phyloP scores from a whole-genome alignment of 2,797 vertebrate genomes.

The Ptychobarbus kaznakovi region DNA sequence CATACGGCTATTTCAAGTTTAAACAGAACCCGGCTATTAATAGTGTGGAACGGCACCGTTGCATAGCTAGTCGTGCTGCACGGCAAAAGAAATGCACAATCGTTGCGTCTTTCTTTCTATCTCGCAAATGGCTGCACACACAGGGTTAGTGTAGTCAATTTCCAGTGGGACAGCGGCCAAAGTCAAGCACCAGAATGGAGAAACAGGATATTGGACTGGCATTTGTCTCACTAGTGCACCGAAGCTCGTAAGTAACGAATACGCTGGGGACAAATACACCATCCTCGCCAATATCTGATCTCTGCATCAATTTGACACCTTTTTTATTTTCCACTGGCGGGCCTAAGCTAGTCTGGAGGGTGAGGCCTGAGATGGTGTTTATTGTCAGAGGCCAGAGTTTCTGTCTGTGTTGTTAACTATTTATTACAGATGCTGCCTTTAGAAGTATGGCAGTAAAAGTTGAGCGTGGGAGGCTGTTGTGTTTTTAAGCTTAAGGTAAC shows the following conservation, averaged over 20 bases:
- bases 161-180: slow-evolving; percentile 49
- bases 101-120: slow-evolving; percentile 29
- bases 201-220: slow-evolving; percentile 57
- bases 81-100: slow-evolving; percentile 31
- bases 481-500: background rate
- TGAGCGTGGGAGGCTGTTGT: background rate
- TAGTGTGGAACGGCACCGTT: slow-evolving; percentile 36
- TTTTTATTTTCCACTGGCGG: slow-evolving; percentile 60
- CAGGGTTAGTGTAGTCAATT: slow-evolving; percentile 47
- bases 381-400: slow-evolving; percentile 41
- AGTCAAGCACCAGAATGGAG: slow-evolving; percentile 48
- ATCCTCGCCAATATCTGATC: slow-evolving; percentile 55
- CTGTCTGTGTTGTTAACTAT: slow-evolving; percentile 45
- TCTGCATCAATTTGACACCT: slow-evolving; percentile 60
- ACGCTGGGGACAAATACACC: slow-evolving; percentile 53
- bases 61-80: slow-evolving; percentile 24
- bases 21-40: slow-evolving; percentile 49
- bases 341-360: slow-evolving; percentile 16
- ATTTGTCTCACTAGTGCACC: slow-evolving; percentile 28
- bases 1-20: slow-evolving; percentile 41
- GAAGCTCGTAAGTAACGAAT: slow-evolving; percentile 52
- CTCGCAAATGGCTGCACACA: slow-evolving; percentile 37
- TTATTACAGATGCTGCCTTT: slow-evolving; percentile 27
- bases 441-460: slow-evolving; percentile 29
- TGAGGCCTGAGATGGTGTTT: slow-evolving; percentile 42